phyloP scores from a whole-genome alignment of 2,797 vertebrate species.

The Sebastes hubbsi region DNA sequence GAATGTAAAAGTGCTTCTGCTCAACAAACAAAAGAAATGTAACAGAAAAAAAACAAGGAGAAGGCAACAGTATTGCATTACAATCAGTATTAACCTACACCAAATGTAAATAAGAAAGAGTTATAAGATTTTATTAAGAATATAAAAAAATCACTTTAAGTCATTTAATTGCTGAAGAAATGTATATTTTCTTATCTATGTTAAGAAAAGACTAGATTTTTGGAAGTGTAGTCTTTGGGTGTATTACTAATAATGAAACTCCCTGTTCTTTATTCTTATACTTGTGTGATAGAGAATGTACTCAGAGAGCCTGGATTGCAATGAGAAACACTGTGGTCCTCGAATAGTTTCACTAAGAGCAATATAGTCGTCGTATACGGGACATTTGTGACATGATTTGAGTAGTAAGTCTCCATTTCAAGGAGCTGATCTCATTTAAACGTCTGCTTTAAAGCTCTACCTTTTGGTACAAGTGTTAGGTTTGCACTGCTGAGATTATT shows the following conservation, averaged over 20 bases:
- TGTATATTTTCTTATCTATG: conserved; percentile 82
- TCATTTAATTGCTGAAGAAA: conserved; percentile 69
- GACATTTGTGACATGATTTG: conserved; percentile 52
- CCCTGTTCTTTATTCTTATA: conserved; percentile 75
- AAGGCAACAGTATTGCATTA: conserved; percentile 75
- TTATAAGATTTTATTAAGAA: conserved; percentile 74
- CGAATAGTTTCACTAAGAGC: conserved; percentile 76
- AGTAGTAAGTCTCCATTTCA: conserved; percentile 49
- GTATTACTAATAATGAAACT: conserved; percentile 64
- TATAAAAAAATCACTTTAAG: conserved; percentile 59
- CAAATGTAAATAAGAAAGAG: conserved; percentile 80
- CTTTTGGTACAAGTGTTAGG: conserved; percentile 64
- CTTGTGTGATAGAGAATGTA: conserved; percentile 79
- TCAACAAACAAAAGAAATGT: conserved; percentile 73
- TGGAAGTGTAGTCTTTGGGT: conserved; percentile 67
- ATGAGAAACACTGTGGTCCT: conserved; percentile 82
- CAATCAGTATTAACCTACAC: conserved; percentile 79
- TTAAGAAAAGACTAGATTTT: conserved; percentile 71
- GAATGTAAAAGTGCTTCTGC: conserved; percentile 82
- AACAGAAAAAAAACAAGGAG: conserved; percentile 43
- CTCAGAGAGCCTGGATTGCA: conserved; percentile 68
- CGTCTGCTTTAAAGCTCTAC: conserved; percentile 54
- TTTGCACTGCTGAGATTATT: conserved; percentile 62
- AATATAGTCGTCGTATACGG: conserved; percentile 69
- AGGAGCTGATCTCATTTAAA: conserved; percentile 58